phyloP scores from a whole-genome alignment of 2,888 invertebrate genomes.

The Synergus laeviventris region DNA sequence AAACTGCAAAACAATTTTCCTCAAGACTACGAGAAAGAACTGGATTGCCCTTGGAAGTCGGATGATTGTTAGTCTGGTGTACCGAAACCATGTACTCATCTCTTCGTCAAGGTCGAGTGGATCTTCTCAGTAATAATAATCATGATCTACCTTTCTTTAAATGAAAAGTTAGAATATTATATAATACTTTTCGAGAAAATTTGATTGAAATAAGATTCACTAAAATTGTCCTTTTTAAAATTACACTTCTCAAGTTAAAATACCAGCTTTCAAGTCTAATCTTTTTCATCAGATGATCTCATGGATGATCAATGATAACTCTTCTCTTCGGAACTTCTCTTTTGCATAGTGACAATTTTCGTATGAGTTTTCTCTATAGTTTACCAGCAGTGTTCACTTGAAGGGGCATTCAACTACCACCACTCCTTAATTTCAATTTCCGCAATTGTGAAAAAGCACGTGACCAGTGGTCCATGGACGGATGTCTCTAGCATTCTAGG shows the following conservation, averaged over 20 bases:
- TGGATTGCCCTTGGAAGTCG: constrained; percentile 4
- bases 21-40: constrained; percentile 8
- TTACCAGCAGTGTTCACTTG: not conserved
- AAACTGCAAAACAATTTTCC: not conserved
- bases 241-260: too few relatives aligned
- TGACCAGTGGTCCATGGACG: constrained; percentile 2
- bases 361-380: not conserved
- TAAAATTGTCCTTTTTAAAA: too few relatives aligned
- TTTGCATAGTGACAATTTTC: not conserved
- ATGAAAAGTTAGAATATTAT: not conserved
- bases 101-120: constrained; percentile 4
- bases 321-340: too few relatives aligned
- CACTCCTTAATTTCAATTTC: constrained; percentile 15
- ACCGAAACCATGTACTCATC: not conserved
- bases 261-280: too few relatives aligned
- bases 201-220: too few relatives aligned
- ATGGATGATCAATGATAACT: not conserved
- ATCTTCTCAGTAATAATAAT: not conserved
- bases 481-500: constrained; percentile 20
- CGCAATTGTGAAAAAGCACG: constrained; percentile 4
- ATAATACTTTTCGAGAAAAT: not conserved
- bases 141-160: not conserved
- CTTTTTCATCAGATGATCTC: not conserved
- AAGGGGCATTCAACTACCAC: constrained; percentile 12
- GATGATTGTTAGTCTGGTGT: not conserved